phyloP scores from a whole-genome alignment of 1,140 invertebrate genomes.

The Brachionus calyciflorus region DNA sequence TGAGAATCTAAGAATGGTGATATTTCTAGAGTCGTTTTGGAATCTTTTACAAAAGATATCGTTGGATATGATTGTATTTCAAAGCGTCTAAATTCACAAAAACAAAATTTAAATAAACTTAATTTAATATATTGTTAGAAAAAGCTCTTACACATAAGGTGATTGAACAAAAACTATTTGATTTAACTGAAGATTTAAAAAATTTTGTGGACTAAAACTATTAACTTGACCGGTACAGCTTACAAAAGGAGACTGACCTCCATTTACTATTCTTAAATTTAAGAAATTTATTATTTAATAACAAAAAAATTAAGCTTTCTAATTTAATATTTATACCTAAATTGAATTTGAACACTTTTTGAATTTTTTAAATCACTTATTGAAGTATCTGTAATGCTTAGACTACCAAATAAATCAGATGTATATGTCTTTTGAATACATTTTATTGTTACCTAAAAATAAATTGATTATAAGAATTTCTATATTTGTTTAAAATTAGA shows the following conservation, averaged over 20 bases:
- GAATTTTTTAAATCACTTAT: not conserved
- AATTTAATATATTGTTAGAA: not conserved
- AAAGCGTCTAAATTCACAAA: not conserved
- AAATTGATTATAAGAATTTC: not conserved
- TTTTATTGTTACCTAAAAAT: not conserved
- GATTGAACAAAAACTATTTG: not conserved
- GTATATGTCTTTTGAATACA: not conserved
- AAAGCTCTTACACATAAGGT: not conserved
- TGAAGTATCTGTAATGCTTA: not conserved
- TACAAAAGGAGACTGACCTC: not conserved
- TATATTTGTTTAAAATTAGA: not conserved
- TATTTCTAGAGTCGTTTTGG: not conserved
- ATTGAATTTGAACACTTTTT: conserved; percentile 15
- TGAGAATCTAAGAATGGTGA: not conserved
- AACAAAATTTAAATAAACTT: not conserved
- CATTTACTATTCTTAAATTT: conserved; percentile 17
- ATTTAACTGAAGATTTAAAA: not conserved
- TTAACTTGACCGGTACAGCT: conserved; percentile 5
- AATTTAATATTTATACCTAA: not conserved
- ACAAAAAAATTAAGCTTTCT: not conserved
- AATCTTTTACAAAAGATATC: not conserved
- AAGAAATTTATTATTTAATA: not conserved
- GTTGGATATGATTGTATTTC: not conserved
- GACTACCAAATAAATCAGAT: not conserved
- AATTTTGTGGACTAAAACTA: not conserved